Evolutionary conservation across 2,797 vertebrate species (phyloP).

Genomic region (Stomatorhinus walkeri): DNA sequence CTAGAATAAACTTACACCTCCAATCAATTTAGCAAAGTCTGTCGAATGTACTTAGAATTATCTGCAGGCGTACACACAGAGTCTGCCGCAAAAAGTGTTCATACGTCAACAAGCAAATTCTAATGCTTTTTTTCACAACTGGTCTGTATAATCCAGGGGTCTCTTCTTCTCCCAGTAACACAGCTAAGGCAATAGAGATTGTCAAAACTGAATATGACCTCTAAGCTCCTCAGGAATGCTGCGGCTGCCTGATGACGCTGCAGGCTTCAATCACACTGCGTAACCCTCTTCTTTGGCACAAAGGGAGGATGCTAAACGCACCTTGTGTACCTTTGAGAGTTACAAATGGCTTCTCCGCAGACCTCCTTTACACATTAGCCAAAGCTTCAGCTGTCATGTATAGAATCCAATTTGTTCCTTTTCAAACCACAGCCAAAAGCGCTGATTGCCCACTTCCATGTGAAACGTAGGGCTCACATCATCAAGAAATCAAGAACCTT

Average conservation of each 20-base stretch:
- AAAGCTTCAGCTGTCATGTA: neutral
- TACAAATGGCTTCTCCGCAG: neutral
- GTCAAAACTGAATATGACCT: neutral
- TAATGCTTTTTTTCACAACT: neutral
- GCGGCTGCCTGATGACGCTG: neutral
- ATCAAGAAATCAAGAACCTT: neutral
- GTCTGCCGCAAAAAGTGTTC: neutral
- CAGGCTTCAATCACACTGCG: neutral
- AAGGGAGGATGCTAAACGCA: neutral
- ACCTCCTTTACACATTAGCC: neutral
- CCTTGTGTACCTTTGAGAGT: neutral
- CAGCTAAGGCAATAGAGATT: neutral
- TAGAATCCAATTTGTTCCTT: neutral
- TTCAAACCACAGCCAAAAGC: neutral
- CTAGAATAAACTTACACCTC: neutral
- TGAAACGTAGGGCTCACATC: neutral
- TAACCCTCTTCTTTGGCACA: neutral
- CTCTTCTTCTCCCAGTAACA: neutral
- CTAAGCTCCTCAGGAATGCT: neutral
- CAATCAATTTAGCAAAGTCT: slow-evolving; percentile 1
- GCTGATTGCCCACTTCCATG: neutral
- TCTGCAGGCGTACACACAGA: neutral
- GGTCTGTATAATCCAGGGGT: neutral
- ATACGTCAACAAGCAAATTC: neutral
- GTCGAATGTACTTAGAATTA: neutral